These are phyloP conservation scores for Arrhamphus sclerolepis DNA, from an alignment of 2,797 vertebrate genomes.

Conservation along the genomic window DNA sequence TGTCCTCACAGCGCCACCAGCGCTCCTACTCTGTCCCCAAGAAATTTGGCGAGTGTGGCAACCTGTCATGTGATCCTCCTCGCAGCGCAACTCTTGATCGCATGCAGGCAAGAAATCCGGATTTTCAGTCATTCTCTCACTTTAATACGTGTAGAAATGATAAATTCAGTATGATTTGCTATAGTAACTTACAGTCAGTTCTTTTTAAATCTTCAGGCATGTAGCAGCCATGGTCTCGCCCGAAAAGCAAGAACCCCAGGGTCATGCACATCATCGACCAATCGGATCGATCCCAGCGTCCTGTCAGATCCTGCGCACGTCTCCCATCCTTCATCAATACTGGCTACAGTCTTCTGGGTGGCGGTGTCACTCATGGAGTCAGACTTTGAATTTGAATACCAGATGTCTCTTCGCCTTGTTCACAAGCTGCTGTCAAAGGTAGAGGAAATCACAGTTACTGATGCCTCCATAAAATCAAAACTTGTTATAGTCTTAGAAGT, in stretches of 20 bases:
- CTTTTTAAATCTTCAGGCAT: constrained; percentile 74
- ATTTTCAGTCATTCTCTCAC: background rate
- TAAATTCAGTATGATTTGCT: background rate
- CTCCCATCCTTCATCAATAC: constrained; percentile 91
- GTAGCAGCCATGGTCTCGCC: constrained; percentile 89
- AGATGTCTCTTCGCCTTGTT: constrained; percentile 94
- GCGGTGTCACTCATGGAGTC: constrained; percentile 98
- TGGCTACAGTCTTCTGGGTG: constrained; percentile 98
- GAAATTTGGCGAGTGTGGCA: constrained; percentile 92
- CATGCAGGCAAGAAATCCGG: constrained; percentile 82
- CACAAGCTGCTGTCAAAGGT: constrained; percentile 90
- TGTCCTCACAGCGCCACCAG: constrained; percentile 93
- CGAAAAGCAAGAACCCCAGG: constrained; percentile 87
- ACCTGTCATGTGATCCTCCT: constrained; percentile 88
- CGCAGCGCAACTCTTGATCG: constrained; percentile 96
- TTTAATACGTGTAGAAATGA: background rate
- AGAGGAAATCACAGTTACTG: constrained; percentile 16
- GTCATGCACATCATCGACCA: constrained; percentile 86
- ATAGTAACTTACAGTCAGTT: background rate
- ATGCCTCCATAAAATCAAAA: constrained; percentile 1
- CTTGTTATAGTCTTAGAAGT: background rate
- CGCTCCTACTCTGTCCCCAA: constrained; percentile 98
- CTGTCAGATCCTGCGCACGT: constrained; percentile 91
- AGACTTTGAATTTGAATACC: constrained; percentile 98
- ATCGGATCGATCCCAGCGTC: constrained; percentile 84